Evolutionary conservation across 2,797 vertebrate genomes (phyloP), one percentile per base, ranked within the genome.

Genomic region (Okamejei kenojei): DNA sequence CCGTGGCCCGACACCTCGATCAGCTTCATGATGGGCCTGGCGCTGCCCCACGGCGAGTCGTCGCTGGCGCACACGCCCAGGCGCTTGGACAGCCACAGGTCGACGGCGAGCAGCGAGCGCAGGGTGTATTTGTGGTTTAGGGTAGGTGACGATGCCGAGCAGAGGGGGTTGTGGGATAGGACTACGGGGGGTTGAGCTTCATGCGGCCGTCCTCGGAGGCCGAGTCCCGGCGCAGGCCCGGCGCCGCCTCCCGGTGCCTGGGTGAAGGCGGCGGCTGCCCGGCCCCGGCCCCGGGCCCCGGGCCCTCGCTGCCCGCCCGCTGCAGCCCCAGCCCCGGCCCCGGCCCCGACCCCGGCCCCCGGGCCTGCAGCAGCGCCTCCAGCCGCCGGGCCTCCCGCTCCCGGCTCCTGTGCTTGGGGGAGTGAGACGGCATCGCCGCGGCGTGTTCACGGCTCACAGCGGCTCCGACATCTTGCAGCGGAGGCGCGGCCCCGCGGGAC

Each of bases 1-100:
- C 98, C 98, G 0, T 99, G 99, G 0, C 99, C 99, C 0, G 98
- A 98, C 15, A 99, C 95, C 97, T 99, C 99, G 32, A 99, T 95
- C 74, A 99, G 96, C 93, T 98, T 99, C 98, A 99, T 98, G 0
- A 99, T 94, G 0, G 98, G 99, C 0, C 99, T 96, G 10, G 96
- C 95, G 88, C 97, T 98, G 92, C 98, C 98, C 97, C 98, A 99
- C 7, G 98, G 96, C 9, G 99, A 98, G 94, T 97, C 97, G 94
- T 99, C 98, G 0, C 95, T 97, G 0, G 98, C 98, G 58, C 99
- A 99, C 88, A 99, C 98, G 1, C 98, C 98, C 93, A 99, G 96
- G 86, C 96, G 97, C 96, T 99, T 99, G 94, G 98, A 98, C 90
- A 99, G 96, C 98, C 98, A 98, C 94, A 99, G 96, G 96, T 99